Base-by-base conservation (phyloP, 2,797 vertebrate genomes). In the Arrhamphus sclerolepis region DNA sequence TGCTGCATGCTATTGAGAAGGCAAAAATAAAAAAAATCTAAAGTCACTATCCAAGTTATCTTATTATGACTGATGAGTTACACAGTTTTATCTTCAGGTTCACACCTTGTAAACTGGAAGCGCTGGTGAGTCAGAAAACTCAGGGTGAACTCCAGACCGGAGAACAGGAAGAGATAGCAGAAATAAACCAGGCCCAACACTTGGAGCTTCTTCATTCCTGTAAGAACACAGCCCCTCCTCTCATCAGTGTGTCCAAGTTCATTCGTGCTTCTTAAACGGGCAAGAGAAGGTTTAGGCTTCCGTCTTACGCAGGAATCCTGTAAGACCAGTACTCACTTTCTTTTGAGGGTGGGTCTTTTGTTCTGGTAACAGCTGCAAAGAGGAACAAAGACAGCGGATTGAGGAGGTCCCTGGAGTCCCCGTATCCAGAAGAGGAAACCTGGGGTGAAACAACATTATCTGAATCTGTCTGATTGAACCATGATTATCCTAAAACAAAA, bases 51-150 rank as follows among this genome's bases (percentile, higher is more conserved):
- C 38, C 21, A 26, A 29, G 5, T 50, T 20, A 1, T 34, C 56
- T 48, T 20, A 31, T 14, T 2, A 2, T 20, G 40, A 39, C 22
- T 49, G 17, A 54, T 2, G 3, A 11, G 39, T 29, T 6, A 10
- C 6, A 3, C 1, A 49, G 14, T 28, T 24, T 56, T 26, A 48
- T 65, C 38, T 70, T 2, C 47, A n/a, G 68, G 61, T 7, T 61
- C 31, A 46, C 84, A 98, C 96, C 97, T 97, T 82, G 91, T 95
- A 81, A 98, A 99, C 42, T 94, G 94, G 91, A 99, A 98, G 56
- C 96, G 96, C 62, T 98, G 96, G 83, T 99, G 97, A 26, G 93
- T 95, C 38, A 99, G 92, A 85, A 99, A 99, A 85, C 96, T 96
- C 66, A 99, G 77, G 0, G 94, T 97, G 59, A 95, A 98, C 85